Base-by-base conservation (phyloP, 2,113 vertebrate species). In the Mirza zaza region DNA sequence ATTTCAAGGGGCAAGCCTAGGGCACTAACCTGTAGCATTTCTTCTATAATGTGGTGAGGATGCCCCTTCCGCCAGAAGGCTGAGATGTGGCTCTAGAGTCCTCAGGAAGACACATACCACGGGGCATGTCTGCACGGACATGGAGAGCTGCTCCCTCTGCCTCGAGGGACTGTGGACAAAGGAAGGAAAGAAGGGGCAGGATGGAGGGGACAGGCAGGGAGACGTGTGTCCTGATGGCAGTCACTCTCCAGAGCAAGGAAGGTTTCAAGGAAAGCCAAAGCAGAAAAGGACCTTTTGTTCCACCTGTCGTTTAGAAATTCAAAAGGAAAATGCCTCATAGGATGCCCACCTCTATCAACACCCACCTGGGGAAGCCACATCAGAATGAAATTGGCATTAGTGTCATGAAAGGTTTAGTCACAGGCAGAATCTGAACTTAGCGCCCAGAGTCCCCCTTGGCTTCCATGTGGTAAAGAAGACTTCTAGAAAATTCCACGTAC, bases 61-160 rank as follows among this genome's bases (percentile, higher is more conserved):
- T 10, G 14, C 83, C n/a, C 8, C 6, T 45, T 11, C 29, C 18
- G 32, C 27, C 21, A 5, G 3, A 10, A 76, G 36, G 48, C 71
- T 13, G 59, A 2, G 3, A 13, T 8, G 0, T 5, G 39, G 23
- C 59, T 8, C 15, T 8, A 0, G 13, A 12, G 73, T 21, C 73
- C 23, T 17, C 20, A 5, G 36, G 48, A n/a, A 36, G 21, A 15
- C 1, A 21, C 6, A 8, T 27, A 23, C 27, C 0, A 9, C 3
- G 6, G 23, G 23, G 1, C 5, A n/a, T 2, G 34, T 61, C 25
- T 52, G 55, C 57, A 2, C 1, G 34, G 34, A 20, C 6, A 13
- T 61, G 25, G 6, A 80, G 17, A 63, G 14, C 29, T 23, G 18
- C 18, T 39, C 12, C 77, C 65, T 91, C 52, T 71, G 73, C 42